Percentiles rank a stretch among this genome's conserved stretches.
These are phyloP conservation scores for Sandelia bainsii DNA, from an alignment of 2,797 vertebrate species.

Conservation along the genomic window DNA sequence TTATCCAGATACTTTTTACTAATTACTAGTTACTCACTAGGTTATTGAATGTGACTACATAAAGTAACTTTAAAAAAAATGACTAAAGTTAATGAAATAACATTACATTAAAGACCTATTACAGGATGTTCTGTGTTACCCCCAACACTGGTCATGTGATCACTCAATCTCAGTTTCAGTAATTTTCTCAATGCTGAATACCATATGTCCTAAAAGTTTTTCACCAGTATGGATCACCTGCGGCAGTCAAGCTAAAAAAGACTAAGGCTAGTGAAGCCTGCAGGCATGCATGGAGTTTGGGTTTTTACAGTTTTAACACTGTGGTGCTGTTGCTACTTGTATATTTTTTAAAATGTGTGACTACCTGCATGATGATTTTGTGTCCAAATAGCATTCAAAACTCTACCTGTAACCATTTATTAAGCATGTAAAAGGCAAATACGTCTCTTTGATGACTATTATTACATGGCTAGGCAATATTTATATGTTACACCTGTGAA, in stretches of 20 bases:
- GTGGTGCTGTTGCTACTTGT: neutral
- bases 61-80: too few species aligned
- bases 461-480: neutral
- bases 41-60: too few species aligned
- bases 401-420: neutral
- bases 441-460: neutral
- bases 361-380: neutral
- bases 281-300: neutral
- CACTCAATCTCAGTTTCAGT: constrained; percentile 26
- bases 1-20: too few species aligned
- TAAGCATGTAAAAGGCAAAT: neutral
- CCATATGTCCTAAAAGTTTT: neutral
- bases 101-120: too few species aligned
- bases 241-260: neutral
- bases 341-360: neutral
- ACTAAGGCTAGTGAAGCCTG: neutral
- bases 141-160: constrained; percentile 20
- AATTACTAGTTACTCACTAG: too few species aligned
- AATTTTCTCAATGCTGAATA: constrained; percentile 11
- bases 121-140: too few species aligned
- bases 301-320: neutral
- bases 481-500: neutral
- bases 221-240: neutral
- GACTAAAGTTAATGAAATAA: too few species aligned
- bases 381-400: neutral